Base-by-base conservation (phyloP, 2,888 invertebrate species). In the Lasioglossum lativentre region DNA sequence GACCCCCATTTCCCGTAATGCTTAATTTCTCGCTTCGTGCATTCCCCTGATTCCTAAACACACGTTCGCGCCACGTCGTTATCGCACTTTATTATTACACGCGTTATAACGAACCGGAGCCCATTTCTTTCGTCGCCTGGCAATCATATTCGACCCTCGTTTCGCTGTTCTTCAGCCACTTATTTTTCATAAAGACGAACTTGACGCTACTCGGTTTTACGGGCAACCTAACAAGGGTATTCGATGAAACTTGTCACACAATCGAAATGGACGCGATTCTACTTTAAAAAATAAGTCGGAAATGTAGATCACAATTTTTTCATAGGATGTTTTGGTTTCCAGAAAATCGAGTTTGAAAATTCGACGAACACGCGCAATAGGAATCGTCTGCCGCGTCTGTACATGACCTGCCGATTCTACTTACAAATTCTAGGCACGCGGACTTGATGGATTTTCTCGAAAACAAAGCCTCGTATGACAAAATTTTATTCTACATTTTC, bases 1-100 rank as follows among this genome's bases (percentile, higher is more conserved):
- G 47, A 45, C 82, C 63, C 34, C 63, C 70, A 77, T 74, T 75
- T 56, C 30, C 47, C 34, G 42, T 63, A 79, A 63, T 42, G 38
- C 66, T 70, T 70, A 63, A 63, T 66, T 52, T 74, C 38, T 34
- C n/a, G 34, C 56, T 76, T 14, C 16, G 19, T 59, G 16, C 40
- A 14, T 38, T 52, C 75, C 19, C 59, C n/a, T 34, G 27, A 27
- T 38, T 23, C 42, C 70, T 80, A 71, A 70, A 34, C 34, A 34
- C 52, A 14, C 76, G 27, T 42, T 52, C 34, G n/a, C 38, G 6
- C n/a, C 52, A n/a, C 70, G 16, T 4, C 16, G n/a, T 71, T 40
- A 71, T 42, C 66, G 23, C 34, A 19, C 4, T 66, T 66, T 66
- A 66, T 66, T 38, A 38, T 66, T 38, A 23, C 66, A 34, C 34